These are phyloP conservation scores for Ctenoplectra terminalis DNA, from an alignment of 1,140 invertebrate genomes.

Conservation along the genomic window DNA sequence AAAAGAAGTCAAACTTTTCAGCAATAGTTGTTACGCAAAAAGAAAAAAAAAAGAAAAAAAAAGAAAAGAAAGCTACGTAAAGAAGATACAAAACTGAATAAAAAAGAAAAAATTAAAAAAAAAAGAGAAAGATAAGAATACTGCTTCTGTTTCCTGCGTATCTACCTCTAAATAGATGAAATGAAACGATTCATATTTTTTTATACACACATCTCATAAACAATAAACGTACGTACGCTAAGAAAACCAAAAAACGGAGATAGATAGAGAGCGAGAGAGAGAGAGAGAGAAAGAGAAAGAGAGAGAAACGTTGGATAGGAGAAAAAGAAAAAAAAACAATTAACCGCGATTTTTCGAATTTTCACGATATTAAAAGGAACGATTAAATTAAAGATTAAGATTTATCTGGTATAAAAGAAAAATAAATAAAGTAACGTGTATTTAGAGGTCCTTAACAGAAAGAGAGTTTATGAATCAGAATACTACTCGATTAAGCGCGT, in stretches of 20 bases:
- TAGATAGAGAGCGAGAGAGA: neutral
- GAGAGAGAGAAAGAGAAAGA: constrained; percentile 47
- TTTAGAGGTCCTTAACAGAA: neutral
- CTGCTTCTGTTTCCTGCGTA: constrained; percentile 79
- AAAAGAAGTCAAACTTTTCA: constrained; percentile 46
- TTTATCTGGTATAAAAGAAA: constrained; percentile 17
- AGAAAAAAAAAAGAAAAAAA: neutral
- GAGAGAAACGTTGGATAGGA: neutral
- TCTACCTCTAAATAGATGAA: constrained; percentile 78
- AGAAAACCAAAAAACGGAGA: constrained; percentile 50
- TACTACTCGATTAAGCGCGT: neutral
- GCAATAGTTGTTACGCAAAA: constrained; percentile 46
- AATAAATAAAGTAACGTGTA: neutral
- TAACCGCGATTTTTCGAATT: constrained; percentile 26
- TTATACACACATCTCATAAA: constrained; percentile 78
- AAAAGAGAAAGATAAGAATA: constrained; percentile 65
- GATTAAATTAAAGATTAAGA: constrained; percentile 30
- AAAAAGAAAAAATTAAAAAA: constrained; percentile 46
- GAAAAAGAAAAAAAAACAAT: neutral
- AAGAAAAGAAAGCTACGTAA: constrained; percentile 15
- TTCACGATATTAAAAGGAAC: constrained; percentile 13
- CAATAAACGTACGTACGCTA: constrained; percentile 72
- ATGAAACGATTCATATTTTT: constrained; percentile 79
- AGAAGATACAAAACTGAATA: constrained; percentile 39
- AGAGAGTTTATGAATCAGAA: constrained; percentile 19